Conservation (phyloP, 1,140 invertebrate species). For the Brachionus rubens region DNA sequence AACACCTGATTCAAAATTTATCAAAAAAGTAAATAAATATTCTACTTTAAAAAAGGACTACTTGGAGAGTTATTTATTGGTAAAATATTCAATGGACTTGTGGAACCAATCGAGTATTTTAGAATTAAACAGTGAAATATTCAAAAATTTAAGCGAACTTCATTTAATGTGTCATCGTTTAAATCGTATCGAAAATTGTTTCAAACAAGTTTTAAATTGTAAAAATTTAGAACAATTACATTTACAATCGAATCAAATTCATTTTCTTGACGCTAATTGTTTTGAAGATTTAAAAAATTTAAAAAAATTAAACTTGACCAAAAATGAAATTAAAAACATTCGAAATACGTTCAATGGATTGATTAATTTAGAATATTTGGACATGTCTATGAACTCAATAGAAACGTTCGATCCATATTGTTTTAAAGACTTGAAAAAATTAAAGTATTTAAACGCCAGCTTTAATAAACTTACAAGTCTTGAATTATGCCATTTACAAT, state of each 20-base stretch:
- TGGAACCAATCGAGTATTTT: conserved; percentile 8
- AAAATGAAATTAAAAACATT: background rate
- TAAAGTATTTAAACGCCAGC: background rate
- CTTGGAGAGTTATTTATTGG: background rate
- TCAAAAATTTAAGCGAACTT: background rate
- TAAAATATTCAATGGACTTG: conserved; percentile 11
- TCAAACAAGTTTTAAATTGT: background rate
- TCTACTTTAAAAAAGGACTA: background rate
- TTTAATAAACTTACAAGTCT: background rate
- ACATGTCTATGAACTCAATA: conserved; percentile 11
- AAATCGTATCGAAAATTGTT: background rate
- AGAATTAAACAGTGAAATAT: background rate
- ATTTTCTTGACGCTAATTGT: background rate
- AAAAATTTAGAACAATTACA: background rate
- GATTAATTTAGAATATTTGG: conserved; percentile 4
- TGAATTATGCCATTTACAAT: background rate
- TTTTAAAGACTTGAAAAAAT: conserved; percentile 14
- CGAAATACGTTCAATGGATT: background rate
- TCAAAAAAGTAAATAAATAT: background rate
- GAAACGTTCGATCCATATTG: background rate
- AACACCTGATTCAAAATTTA: too few relatives aligned
- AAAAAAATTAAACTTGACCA: background rate
- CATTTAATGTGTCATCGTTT: conserved; percentile 12
- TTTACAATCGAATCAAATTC: background rate
- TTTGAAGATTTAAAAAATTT: background rate